Conservation (phyloP, 2,797 vertebrate genomes). For the Botia almorhae region DNA sequence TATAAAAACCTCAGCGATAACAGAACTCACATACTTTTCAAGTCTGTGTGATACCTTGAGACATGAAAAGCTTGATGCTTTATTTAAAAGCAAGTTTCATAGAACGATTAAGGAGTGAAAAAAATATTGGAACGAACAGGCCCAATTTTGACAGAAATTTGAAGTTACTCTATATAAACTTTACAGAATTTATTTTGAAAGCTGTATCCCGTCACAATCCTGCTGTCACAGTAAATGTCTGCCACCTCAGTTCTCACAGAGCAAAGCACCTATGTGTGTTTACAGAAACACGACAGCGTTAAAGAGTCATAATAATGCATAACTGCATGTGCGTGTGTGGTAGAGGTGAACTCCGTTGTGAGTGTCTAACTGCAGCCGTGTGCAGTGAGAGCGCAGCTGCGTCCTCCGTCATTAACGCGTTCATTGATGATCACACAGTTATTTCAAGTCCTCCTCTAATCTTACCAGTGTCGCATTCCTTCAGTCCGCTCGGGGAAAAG, state of each 20-base stretch:
- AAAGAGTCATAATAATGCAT: constrained; percentile 36
- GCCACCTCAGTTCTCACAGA: too few species aligned
- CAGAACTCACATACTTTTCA: too few species aligned
- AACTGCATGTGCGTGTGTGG: constrained; percentile 53
- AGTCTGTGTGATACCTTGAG: too few species aligned
- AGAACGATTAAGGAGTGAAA: too few species aligned
- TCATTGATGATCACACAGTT: constrained; percentile 76
- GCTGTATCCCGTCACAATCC: background rate
- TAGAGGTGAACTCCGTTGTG: constrained; percentile 64
- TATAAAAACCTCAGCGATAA: too few species aligned
- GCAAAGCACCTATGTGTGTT: constrained; percentile 39
- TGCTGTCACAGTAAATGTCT: background rate
- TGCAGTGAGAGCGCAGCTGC: constrained; percentile 60
- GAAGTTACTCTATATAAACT: too few species aligned
- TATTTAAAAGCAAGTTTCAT: too few species aligned
- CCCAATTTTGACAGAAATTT: too few species aligned
- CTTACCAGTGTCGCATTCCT: constrained; percentile 74
- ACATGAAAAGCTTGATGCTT: too few species aligned
- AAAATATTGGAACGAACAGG: too few species aligned
- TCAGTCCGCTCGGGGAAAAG: constrained; percentile 68
- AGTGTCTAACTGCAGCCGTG: constrained; percentile 65
- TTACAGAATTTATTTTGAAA: too few species aligned
- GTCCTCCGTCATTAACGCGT: constrained; percentile 75
- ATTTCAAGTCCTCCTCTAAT: constrained; percentile 73
- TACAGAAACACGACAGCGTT: constrained; percentile 7